Evolutionary conservation across 1,140 invertebrate species (phyloP).

Genomic region (Proales similis): DNA sequence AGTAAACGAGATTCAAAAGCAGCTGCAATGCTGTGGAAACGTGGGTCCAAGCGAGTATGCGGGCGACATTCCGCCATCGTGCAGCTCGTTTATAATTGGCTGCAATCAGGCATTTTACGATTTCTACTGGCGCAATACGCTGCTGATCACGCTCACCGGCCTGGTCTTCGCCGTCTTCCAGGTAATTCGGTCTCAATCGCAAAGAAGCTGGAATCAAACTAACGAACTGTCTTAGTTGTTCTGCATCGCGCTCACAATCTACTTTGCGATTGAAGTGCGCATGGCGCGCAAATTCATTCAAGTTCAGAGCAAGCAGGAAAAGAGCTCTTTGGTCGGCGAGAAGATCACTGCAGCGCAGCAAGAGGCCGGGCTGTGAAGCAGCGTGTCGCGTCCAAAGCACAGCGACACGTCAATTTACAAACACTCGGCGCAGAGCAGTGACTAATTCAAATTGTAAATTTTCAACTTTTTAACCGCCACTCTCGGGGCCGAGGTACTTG

Average conservation of each 20-base stretch:
- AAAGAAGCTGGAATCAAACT: too few species aligned
- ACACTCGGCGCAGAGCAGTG: neutral
- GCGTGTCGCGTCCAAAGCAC: neutral
- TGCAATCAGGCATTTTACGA: slow-evolving; percentile 32
- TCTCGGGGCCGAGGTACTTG: too few species aligned
- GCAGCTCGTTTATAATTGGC: slow-evolving; percentile 9
- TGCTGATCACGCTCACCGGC: slow-evolving; percentile 7
- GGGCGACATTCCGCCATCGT: slow-evolving; percentile 27
- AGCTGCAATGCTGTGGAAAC: slow-evolving; percentile 37
- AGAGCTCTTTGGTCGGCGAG: too few species aligned
- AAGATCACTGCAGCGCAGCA: too few species aligned
- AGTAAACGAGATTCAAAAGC: slow-evolving; percentile 38
- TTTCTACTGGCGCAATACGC: slow-evolving; percentile 23
- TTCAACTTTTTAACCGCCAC: neutral
- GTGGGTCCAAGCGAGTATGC: slow-evolving; percentile 36
- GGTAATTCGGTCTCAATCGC: neutral
- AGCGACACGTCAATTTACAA: slow-evolving; percentile 3
- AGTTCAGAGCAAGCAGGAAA: neutral
- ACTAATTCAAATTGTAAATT: neutral
- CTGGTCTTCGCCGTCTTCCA: slow-evolving; percentile 27
- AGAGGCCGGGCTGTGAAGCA: too few species aligned
- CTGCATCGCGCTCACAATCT: slow-evolving; percentile 3
- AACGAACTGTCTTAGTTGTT: neutral
- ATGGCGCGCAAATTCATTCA: slow-evolving; percentile 25
- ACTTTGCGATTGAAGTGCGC: slow-evolving; percentile 24